Evolutionary conservation across 2,797 vertebrate species (phyloP).

Genomic region (Amblyopsis hoosieri): DNA sequence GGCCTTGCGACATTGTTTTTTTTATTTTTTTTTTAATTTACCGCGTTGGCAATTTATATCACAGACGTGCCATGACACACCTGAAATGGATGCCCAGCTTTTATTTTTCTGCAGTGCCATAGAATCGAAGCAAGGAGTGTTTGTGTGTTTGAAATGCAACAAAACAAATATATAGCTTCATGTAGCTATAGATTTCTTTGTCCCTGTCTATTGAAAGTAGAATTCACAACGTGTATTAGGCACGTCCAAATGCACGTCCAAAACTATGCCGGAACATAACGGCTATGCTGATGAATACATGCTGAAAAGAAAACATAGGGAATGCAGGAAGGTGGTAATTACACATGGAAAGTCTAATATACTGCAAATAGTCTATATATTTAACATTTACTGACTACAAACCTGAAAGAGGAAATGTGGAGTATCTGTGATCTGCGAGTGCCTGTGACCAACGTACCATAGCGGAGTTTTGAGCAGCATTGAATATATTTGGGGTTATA

Average conservation of each 20-base stretch:
- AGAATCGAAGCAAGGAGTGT: conserved; percentile 46
- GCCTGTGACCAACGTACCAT: neutral
- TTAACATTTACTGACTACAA: no score
- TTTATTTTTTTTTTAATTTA: conserved; percentile 17
- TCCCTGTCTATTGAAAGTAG: conserved; percentile 16
- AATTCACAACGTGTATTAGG: no score
- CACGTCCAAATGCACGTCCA: neutral
- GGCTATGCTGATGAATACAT: neutral
- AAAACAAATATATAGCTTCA: conserved; percentile 45
- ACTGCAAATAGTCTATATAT: neutral
- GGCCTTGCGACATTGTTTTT: conserved; percentile 50
- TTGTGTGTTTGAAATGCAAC: conserved; percentile 43
- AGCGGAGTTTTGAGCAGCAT: neutral
- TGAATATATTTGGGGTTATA: neutral
- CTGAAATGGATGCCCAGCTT: conserved; percentile 56
- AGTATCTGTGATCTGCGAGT: neutral
- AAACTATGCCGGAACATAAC: neutral
- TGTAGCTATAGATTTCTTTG: conserved; percentile 31
- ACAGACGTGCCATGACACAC: conserved; percentile 33
- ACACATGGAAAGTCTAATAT: neutral
- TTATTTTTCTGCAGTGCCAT: conserved; percentile 50
- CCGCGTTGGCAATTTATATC: conserved; percentile 46
- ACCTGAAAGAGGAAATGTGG: no score
- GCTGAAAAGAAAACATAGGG: neutral
- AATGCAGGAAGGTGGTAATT: neutral